Conservation (phyloP, 2,797 vertebrate species). For the Gymnothorax javanicus region DNA sequence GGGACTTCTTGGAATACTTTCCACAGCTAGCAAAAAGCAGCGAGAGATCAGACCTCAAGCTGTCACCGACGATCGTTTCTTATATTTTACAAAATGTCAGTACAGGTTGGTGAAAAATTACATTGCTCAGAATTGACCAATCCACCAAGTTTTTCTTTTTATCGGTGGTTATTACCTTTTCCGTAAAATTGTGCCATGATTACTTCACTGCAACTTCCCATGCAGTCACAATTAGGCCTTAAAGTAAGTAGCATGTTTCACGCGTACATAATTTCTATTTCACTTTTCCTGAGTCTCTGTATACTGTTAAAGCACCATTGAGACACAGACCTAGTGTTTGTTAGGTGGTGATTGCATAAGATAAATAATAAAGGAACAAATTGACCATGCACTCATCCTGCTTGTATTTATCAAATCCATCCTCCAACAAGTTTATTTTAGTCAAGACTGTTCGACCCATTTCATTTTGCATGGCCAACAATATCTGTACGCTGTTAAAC, state of each 20-base stretch:
- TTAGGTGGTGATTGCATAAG: neutral
- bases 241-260: neutral
- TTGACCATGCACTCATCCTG: neutral
- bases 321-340: neutral
- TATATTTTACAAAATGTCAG: no score
- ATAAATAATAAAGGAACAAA: neutral
- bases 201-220: neutral
- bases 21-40: no score
- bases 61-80: no score
- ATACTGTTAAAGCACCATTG: neutral
- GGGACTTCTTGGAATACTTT: no score
- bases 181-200: no score
- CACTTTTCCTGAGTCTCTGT: neutral
- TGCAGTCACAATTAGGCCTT: neutral
- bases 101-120: no score
- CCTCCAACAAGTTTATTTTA: neutral
- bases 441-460: neutral
- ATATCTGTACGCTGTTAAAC: neutral
- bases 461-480: neutral
- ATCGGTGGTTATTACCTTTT: no score
- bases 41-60: no score
- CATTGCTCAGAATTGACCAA: no score
- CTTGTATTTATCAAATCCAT: neutral
- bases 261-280: neutral
- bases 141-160: no score